These are phyloP conservation scores for Drosophila watanabei DNA, from an alignment of 1,140 invertebrate species.

Conservation along the genomic window DNA sequence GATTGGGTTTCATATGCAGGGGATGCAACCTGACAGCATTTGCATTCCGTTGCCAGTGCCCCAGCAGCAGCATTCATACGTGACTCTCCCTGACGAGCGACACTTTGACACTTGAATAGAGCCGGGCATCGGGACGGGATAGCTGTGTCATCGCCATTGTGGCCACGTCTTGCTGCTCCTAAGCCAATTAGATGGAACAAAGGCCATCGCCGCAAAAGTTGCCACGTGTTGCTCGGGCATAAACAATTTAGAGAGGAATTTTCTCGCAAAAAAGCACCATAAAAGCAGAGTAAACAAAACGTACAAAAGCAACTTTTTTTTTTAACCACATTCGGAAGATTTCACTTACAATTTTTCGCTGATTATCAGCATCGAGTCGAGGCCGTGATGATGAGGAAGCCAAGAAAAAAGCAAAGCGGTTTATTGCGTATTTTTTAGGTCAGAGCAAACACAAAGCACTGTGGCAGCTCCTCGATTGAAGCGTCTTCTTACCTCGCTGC, in stretches of 20 bases:
- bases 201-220: constrained; percentile 10
- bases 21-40: constrained; percentile 23
- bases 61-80: constrained; percentile 24
- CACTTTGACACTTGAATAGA: constrained; percentile 58
- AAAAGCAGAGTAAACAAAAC: constrained; percentile 24
- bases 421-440: constrained; percentile 54
- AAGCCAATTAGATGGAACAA: constrained; percentile 61
- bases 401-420: constrained; percentile 33
- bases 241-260: constrained; percentile 26
- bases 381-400: constrained; percentile 22
- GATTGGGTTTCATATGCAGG: constrained; percentile 16
- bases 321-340: constrained; percentile 25
- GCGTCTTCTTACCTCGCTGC: constrained; percentile 71
- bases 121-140: constrained; percentile 19
- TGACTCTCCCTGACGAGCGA: constrained; percentile 32
- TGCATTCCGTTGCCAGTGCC: constrained; percentile 35
- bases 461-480: constrained; percentile 19
- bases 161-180: constrained; percentile 23
- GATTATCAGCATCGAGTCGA: constrained; percentile 25
- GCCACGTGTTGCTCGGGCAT: constrained; percentile 35
- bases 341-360: constrained; percentile 47
- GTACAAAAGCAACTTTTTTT: constrained; percentile 11
- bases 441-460: constrained; percentile 40
- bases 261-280: constrained; percentile 2
- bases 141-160: constrained; percentile 28